These are phyloP conservation scores for Dunckerocampus dactyliophorus DNA, from an alignment of 2,113 vertebrate genomes.

Conservation along the genomic window DNA sequence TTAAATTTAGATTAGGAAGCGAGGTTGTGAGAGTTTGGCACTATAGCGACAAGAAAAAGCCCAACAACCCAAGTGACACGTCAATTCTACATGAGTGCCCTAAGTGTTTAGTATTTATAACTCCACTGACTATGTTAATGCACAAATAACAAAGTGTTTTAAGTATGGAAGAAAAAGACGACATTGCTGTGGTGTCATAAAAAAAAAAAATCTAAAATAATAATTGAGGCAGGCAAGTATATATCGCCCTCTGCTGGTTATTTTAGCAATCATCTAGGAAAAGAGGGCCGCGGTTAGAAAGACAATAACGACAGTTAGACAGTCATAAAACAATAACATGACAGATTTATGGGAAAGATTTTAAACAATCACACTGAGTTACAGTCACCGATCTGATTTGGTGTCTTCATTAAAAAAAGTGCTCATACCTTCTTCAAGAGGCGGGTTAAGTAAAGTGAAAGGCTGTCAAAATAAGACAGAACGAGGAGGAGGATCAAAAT, in stretches of 20 bases:
- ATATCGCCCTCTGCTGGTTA: constrained; percentile 45
- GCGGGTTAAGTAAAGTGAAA: constrained; percentile 52
- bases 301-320: neutral
- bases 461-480: constrained; percentile 45
- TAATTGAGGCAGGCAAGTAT: neutral
- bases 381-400: constrained; percentile 55
- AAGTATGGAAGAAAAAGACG: neutral
- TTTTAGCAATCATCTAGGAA: constrained; percentile 4
- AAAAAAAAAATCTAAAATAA: neutral
- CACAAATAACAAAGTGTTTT: neutral
- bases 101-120: constrained; percentile 26
- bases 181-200: constrained; percentile 18
- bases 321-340: constrained; percentile 11
- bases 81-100: constrained; percentile 25
- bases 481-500: constrained; percentile 12
- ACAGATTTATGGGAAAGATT: constrained; percentile 18
- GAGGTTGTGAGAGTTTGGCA: no score
- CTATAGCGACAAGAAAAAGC: no score
- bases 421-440: constrained; percentile 48
- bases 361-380: constrained; percentile 46
- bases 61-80: no score
- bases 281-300: neutral
- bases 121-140: constrained; percentile 8
- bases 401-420: constrained; percentile 56
- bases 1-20: no score